phyloP scores from a whole-genome alignment of 2,888 invertebrate species.

The Drosophila nr. perissopoda region DNA sequence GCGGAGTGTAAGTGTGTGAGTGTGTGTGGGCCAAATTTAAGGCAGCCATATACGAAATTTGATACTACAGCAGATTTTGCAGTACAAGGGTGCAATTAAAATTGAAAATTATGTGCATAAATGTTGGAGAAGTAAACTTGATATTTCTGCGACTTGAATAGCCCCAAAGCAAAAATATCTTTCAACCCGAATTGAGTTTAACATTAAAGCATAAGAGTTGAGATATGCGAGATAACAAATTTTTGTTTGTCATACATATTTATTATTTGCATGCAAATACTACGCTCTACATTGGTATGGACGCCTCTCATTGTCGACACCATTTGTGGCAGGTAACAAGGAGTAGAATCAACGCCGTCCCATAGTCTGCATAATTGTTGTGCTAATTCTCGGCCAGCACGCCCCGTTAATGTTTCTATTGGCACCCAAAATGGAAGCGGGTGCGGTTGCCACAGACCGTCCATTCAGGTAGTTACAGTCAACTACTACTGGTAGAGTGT shows the following conservation, averaged over 20 bases:
- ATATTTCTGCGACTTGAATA: background rate
- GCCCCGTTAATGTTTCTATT: conserved; percentile 79
- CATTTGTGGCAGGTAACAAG: conserved; percentile 25
- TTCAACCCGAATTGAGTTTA: background rate
- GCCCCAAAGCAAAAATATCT: background rate
- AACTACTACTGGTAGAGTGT: conserved; percentile 16
- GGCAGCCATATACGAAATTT: conserved; percentile 5
- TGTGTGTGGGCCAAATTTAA: background rate
- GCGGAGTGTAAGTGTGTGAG: background rate
- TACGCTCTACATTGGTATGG: background rate
- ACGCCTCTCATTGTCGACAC: conserved; percentile 36
- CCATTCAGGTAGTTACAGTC: conserved; percentile 33
- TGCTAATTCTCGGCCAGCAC: conserved; percentile 76
- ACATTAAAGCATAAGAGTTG: background rate
- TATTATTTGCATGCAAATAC: conserved; percentile 6
- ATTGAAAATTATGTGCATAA: background rate
- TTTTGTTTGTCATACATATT: conserved; percentile 3
- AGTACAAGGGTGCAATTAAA: conserved; percentile 6
- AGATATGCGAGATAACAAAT: background rate
- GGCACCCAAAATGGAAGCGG: conserved; percentile 58
- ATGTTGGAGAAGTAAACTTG: background rate
- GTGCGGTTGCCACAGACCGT: conserved; percentile 18
- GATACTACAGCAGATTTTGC: conserved; percentile 1
- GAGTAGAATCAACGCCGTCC: conserved; percentile 34
- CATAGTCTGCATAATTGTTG: conserved; percentile 68